These are phyloP conservation scores for Lepidochrysops patricia DNA, from an alignment of 2,888 invertebrate genomes.

Conservation along the genomic window DNA sequence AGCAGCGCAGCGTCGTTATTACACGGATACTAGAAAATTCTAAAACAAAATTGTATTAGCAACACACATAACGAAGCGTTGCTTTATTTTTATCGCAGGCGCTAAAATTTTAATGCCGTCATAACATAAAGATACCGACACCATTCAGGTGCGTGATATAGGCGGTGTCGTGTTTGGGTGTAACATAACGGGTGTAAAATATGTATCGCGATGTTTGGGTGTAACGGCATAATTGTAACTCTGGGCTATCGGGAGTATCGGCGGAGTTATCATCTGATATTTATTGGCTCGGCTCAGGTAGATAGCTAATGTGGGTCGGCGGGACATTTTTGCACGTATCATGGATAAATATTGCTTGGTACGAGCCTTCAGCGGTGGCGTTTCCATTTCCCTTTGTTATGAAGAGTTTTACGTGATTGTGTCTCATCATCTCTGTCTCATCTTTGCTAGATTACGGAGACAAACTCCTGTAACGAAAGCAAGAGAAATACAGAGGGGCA, in stretches of 20 bases:
- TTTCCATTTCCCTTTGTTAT: no score
- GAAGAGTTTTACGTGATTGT: no score
- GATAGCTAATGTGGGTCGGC: conserved; percentile 55
- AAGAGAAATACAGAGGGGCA: no score
- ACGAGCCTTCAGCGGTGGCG: conserved; percentile 15
- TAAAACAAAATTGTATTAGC: not conserved
- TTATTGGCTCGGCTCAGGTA: conserved; percentile 55
- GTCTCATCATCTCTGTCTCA: no score
- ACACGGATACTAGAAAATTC: not conserved
- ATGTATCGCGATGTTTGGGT: conserved; percentile 14
- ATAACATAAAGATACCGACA: conserved; percentile 10
- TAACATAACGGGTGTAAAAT: conserved; percentile 15
- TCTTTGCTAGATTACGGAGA: no score
- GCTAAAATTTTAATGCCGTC: conserved; percentile 10
- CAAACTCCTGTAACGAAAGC: no score
- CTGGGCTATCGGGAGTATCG: conserved; percentile 30
- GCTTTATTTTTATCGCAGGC: conserved; percentile 9
- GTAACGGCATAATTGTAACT: conserved; percentile 28
- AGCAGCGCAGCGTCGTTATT: not conserved
- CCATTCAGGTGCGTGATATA: not conserved
- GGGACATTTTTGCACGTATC: conserved; percentile 56
- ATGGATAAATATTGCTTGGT: conserved; percentile 21
- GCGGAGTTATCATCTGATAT: conserved; percentile 55
- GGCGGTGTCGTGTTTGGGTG: conserved; percentile 15
- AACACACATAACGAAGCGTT: not conserved